Conservation (phyloP, 1,140 invertebrate species). For the Hermatobates lingyangjiaoensis region DNA sequence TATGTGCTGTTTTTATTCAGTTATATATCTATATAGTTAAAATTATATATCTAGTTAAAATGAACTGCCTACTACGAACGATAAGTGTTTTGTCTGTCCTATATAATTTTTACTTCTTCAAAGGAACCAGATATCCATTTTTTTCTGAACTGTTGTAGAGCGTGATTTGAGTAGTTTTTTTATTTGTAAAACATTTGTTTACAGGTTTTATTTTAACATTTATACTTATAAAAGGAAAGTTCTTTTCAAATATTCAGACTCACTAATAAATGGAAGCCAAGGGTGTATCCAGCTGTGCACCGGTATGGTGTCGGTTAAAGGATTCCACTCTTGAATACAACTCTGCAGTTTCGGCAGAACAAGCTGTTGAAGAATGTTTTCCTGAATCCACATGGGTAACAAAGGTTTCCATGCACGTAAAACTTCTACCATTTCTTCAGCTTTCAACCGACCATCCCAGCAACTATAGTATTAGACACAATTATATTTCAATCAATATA, state of each 20-base stretch:
- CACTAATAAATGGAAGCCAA: conserved; percentile 67
- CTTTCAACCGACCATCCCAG: conserved; percentile 51
- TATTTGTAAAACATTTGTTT: too few species aligned
- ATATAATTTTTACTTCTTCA: too few species aligned
- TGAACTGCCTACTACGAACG: too few species aligned
- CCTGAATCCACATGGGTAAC: conserved; percentile 63
- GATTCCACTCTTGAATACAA: conserved; percentile 85
- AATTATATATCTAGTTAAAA: too few species aligned
- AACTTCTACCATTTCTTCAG: conserved; percentile 54
- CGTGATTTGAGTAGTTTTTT: too few species aligned
- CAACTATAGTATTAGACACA: conserved; percentile 23
- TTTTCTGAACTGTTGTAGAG: too few species aligned
- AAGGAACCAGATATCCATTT: too few species aligned
- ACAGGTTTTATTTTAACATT: too few species aligned
- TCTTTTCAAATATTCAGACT: too few species aligned
- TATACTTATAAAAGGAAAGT: neutral
- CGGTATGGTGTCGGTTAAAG: conserved; percentile 76
- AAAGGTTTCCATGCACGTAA: conserved; percentile 63
- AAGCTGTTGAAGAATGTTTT: conserved; percentile 63
- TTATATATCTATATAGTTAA: too few species aligned
- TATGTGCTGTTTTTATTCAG: too few species aligned
- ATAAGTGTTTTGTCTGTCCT: too few species aligned
- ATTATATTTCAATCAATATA: neutral
- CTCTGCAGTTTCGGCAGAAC: conserved; percentile 56
- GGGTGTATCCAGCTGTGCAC: conserved; percentile 94